Conservation (phyloP, 2,113 vertebrate genomes). For the Percopsis transmontana region DNA sequence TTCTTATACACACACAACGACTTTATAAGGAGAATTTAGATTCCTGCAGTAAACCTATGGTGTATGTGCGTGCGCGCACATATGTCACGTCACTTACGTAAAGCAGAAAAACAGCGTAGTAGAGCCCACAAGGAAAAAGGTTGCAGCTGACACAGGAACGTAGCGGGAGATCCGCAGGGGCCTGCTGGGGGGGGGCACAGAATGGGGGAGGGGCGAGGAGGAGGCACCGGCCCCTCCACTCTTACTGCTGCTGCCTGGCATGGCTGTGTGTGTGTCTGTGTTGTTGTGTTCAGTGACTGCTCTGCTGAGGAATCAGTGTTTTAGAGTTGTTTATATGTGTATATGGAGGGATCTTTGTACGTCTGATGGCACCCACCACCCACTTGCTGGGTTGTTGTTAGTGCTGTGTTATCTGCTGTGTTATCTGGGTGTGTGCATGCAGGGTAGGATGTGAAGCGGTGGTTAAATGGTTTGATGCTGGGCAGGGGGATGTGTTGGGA, state of each 20-base stretch:
- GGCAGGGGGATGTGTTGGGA: no score
- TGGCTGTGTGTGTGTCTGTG: conserved; percentile 47
- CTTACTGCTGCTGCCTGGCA: conserved; percentile 74
- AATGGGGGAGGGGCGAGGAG: conserved; percentile 72
- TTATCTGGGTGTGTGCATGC: no score
- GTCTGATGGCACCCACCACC: neutral
- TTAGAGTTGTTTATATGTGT: conserved; percentile 10
- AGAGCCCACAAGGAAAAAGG: conserved; percentile 94
- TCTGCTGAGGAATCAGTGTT: conserved; percentile 14
- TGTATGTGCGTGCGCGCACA: neutral
- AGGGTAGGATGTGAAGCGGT: no score
- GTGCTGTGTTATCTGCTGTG: no score
- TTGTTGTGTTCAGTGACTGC: conserved; percentile 9
- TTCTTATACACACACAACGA: no score
- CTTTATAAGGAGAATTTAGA: no score
- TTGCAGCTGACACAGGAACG: conserved; percentile 92
- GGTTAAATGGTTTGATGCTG: no score
- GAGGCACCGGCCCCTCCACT: conserved; percentile 75
- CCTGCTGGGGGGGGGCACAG: conserved; percentile 81
- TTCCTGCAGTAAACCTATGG: no score
- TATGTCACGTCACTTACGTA: no score
- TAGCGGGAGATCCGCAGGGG: conserved; percentile 86
- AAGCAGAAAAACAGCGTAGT: conserved; percentile 98
- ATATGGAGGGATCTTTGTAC: neutral
- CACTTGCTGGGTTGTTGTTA: no score